Evolutionary conservation across 2,888 invertebrate species (phyloP).

Genomic region (Ecliptopera silaceata): DNA sequence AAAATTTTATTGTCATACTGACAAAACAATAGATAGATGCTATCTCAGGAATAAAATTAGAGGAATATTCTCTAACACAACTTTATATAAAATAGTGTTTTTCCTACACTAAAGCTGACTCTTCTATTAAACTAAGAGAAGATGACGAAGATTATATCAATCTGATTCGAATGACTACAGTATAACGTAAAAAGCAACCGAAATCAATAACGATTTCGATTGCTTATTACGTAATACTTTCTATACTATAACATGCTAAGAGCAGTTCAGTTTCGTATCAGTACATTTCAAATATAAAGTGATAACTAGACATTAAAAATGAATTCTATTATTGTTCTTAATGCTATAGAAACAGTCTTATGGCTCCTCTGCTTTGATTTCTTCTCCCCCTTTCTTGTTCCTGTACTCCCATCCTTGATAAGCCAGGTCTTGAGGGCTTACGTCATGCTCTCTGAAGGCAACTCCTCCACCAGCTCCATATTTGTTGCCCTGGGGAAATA

Average conservation of each 20-base stretch:
- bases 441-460: constrained; percentile 85
- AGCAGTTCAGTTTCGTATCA: too few species aligned
- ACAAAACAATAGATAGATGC: constrained; percentile 38
- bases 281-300: too few species aligned
- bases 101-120: neutral
- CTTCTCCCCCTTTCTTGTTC: constrained; percentile 76
- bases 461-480: constrained; percentile 79
- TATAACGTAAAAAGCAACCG: too few species aligned
- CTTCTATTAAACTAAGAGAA: too few species aligned
- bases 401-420: constrained; percentile 90
- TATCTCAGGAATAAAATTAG: constrained; percentile 28
- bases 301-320: too few species aligned
- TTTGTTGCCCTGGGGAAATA: constrained; percentile 56
- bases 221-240: too few species aligned
- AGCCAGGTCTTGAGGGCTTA: constrained; percentile 85
- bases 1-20: constrained; percentile 25
- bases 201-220: too few species aligned
- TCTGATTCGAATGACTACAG: too few species aligned
- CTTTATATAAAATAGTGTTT: neutral
- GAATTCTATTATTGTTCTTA: neutral
- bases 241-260: too few species aligned
- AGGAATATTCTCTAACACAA: constrained; percentile 21
- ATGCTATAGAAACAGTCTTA: constrained; percentile 48
- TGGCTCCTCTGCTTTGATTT: constrained; percentile 70
- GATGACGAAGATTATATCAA: too few species aligned